Percentiles rank a stretch among this genome's conserved stretches.
Conservation (phyloP, 2,888 invertebrate species). For the Ophioninae sp. region DNA sequence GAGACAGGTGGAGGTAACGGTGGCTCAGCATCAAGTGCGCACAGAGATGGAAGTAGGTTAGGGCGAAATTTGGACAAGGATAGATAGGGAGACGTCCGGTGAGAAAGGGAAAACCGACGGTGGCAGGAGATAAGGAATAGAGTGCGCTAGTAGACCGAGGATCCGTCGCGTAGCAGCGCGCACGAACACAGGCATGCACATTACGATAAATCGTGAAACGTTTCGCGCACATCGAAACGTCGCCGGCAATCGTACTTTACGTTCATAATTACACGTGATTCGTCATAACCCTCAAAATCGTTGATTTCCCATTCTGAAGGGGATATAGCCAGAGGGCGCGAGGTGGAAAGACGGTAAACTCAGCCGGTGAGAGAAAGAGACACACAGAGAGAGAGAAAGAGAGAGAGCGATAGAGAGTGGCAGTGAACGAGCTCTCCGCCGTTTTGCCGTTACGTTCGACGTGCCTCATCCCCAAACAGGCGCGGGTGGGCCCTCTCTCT, state of each 20-base stretch:
- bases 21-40: slow-evolving; percentile 42
- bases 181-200: neutral
- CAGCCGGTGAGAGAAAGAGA: slow-evolving; percentile 18
- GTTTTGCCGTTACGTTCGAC: slow-evolving; percentile 83
- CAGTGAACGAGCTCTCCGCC: slow-evolving; percentile 33
- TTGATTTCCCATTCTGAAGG: neutral
- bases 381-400: slow-evolving; percentile 14
- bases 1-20: slow-evolving; percentile 34
- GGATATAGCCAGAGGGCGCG: slow-evolving; percentile 8
- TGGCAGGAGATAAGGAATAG: slow-evolving; percentile 38
- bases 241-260: neutral
- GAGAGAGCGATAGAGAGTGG: slow-evolving; percentile 33
- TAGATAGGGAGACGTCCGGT: slow-evolving; percentile 33
- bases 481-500: slow-evolving; percentile 75
- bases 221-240: slow-evolving; percentile 16
- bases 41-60: slow-evolving; percentile 29
- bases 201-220: slow-evolving; percentile 35
- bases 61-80: slow-evolving; percentile 23
- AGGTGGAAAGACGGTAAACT: neutral
- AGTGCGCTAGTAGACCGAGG: slow-evolving; percentile 51
- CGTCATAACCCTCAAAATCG: slow-evolving; percentile 13
- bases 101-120: slow-evolving; percentile 18
- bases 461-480: slow-evolving; percentile 83
- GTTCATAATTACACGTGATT: neutral
- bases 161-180: slow-evolving; percentile 50